Evolutionary conservation across 2,797 vertebrate species (phyloP), one percentile per base, ranked within the genome.

Genomic region (Gymnoscopelus braueri): DNA sequence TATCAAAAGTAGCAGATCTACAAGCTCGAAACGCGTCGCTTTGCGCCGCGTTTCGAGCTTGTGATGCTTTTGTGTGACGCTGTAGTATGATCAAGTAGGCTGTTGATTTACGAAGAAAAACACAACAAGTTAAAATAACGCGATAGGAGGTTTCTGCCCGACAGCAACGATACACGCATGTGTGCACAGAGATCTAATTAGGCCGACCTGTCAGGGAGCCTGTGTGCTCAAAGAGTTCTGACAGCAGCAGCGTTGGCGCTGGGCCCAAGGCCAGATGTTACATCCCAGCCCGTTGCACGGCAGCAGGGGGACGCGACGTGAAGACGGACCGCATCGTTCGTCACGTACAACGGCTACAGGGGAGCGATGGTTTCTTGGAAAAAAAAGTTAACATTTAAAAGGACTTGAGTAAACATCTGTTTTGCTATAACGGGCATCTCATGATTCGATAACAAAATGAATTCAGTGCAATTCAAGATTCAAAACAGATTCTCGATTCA

Each of bases 181-280:
- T 35, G 48, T 59, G 57, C 57, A 68, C 57, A 53, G 2, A 24
- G 51, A 63, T 48, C 78, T 77, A 83, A 87, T 85, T 51, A 82
- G 57, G 60, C 10, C 61, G 75, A 72, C 67, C 71, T 71, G 82
- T 80, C 74, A 10, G 69, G 62, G 50, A 69, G 52, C 64, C 0
- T 5, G 74, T 5, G 75, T 58, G 85, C 14, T 62, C 60, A 53
- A 55, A 62, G 50, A 26, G 61, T 66, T 52, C 35, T 51, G 71
- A 81, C 63, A 48, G 63, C 51, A 57, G 23, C 55, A 35, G 13
- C 59, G 53, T 29, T 2, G 9, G 32, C 8, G 11, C 58, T 73
- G 67, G 56, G 63, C 59, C 79, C 55, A 62, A 69, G 74, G 71
- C 72, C 69, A 63, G 75, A 74, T 67, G 74, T 69, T 79, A 23